Conservation (phyloP, 2,113 vertebrate species). For the Antechinus flavipes region DNA sequence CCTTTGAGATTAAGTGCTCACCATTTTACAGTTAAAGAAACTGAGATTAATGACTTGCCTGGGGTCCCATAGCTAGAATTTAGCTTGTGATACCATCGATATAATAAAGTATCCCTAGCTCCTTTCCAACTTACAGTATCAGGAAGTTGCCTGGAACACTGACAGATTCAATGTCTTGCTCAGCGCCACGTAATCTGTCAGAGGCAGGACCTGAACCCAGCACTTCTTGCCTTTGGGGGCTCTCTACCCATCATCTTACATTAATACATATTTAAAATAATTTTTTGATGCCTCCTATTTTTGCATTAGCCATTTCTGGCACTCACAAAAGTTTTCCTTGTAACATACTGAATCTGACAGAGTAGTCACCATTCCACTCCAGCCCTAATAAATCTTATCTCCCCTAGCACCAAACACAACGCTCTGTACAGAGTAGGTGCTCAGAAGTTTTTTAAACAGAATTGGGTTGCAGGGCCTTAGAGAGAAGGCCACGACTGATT, state of each 20-base stretch:
- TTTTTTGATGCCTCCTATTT: background rate
- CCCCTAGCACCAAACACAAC: background rate
- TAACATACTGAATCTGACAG: background rate
- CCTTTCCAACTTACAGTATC: background rate
- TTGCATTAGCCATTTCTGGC: background rate
- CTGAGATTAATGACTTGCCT: too few species aligned
- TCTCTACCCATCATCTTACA: background rate
- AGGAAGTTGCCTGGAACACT: background rate
- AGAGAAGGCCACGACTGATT: background rate
- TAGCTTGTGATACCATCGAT: background rate
- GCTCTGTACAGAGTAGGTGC: background rate
- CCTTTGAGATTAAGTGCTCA: too few species aligned
- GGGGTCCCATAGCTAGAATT: too few species aligned
- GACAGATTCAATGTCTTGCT: too few species aligned
- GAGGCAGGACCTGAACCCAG: background rate
- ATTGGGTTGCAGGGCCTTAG: background rate
- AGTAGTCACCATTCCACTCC: too few species aligned
- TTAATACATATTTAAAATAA: background rate
- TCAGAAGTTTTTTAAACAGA: background rate
- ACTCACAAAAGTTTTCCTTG: background rate
- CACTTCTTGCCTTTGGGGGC: background rate
- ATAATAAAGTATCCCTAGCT: background rate
- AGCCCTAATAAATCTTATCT: too few species aligned
- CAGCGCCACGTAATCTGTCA: background rate
- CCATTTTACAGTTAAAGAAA: too few species aligned